Evolutionary conservation across 2,113 vertebrate species (phyloP).

Genomic region (Tympanuchus pallidicinctus): DNA sequence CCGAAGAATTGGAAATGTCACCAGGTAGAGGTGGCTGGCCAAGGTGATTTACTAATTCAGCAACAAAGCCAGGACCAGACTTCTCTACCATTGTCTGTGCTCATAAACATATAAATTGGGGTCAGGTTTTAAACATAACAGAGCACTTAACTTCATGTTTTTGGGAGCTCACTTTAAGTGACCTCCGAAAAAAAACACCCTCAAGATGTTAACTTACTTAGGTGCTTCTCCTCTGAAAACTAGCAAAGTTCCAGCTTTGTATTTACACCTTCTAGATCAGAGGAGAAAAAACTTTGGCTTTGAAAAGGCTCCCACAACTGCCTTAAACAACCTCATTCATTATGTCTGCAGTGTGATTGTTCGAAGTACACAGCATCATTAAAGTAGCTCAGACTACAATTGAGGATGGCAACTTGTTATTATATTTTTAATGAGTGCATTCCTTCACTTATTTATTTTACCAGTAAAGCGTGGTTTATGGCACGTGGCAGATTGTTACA

Average conservation of each 20-base stretch:
- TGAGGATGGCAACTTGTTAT: conserved; percentile 80
- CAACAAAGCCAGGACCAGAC: not conserved
- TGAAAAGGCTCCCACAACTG: conserved; percentile 26
- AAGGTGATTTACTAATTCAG: not conserved
- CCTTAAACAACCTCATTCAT: conserved; percentile 75
- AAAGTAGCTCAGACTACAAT: conserved; percentile 66
- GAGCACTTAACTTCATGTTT: not conserved
- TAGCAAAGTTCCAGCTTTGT: not conserved
- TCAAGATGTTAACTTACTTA: not conserved
- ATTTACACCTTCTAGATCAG: not conserved
- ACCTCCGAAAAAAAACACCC: conserved; percentile 4
- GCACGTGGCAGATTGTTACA: conserved; percentile 76
- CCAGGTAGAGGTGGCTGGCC: not conserved
- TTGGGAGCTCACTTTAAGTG: not conserved
- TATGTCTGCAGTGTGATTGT: conserved; percentile 48
- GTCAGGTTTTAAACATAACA: not conserved
- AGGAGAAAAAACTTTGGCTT: not conserved
- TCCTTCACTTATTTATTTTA: conserved; percentile 66
- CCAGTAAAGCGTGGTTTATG: conserved; percentile 69
- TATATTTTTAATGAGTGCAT: conserved; percentile 72
- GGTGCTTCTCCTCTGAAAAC: not conserved
- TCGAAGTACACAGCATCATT: conserved; percentile 76
- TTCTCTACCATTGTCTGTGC: not conserved
- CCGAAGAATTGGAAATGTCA: not conserved
- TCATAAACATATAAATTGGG: not conserved